Evolutionary conservation across 2,888 invertebrate genomes (phyloP).

Genomic region (Belgica antarctica): DNA sequence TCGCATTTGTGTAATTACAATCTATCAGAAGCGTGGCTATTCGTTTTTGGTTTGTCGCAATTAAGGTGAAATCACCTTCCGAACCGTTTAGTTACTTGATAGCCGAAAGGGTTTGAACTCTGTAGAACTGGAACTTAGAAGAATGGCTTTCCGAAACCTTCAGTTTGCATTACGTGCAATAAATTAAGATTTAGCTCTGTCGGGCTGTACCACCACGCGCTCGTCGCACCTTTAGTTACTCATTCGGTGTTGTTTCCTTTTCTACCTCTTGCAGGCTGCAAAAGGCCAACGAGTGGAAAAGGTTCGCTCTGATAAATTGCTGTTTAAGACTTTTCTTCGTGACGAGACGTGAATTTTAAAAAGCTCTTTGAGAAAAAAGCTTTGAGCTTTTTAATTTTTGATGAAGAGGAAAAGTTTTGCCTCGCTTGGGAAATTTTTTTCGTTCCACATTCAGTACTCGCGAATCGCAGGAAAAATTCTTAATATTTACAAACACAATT

Average conservation of each 20-base stretch:
- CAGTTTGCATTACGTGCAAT: not conserved
- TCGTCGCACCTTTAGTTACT: conserved; percentile 5
- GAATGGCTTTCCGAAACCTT: not conserved
- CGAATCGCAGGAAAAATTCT: conserved; percentile 3
- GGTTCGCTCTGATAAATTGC: too few relatives aligned
- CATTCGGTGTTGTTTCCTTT: not conserved
- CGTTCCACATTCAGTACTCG: not conserved
- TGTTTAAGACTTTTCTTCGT: too few relatives aligned
- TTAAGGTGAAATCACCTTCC: not conserved
- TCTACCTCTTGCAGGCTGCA: too few relatives aligned
- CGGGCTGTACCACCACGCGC: not conserved
- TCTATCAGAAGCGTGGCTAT: not conserved
- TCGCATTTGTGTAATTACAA: conserved; percentile 21
- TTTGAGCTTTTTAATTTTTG: too few relatives aligned
- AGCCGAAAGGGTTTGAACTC: too few relatives aligned
- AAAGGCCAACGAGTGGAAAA: too few relatives aligned
- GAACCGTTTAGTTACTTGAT: not conserved
- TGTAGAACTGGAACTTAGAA: not conserved
- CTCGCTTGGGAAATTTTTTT: not conserved
- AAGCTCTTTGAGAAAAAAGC: too few relatives aligned
- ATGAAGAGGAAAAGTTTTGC: not conserved
- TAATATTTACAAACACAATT: conserved; percentile 20
- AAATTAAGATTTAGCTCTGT: not conserved
- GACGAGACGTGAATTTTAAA: too few relatives aligned
- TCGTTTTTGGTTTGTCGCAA: not conserved